Conservation (phyloP, 2,113 vertebrate genomes). For the Pristiophorus japonicus region DNA sequence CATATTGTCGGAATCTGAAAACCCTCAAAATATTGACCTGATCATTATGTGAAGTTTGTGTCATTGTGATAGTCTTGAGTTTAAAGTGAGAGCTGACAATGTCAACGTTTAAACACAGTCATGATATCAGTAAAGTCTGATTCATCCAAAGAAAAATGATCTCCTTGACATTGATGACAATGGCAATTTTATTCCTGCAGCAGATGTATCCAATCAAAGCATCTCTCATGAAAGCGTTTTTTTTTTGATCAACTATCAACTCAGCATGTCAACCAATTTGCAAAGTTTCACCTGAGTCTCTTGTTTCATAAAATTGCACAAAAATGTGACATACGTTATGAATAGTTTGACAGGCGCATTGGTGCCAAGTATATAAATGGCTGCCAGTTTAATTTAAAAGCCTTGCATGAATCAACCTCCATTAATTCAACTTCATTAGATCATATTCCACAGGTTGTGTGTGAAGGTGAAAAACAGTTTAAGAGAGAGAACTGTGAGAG, state of each 20-base stretch:
- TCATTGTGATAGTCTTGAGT: background rate
- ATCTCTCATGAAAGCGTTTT: background rate
- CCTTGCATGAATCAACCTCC: background rate
- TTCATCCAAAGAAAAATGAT: conserved; percentile 19
- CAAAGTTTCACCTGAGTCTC: background rate
- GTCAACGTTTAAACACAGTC: background rate
- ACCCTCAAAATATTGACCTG: background rate
- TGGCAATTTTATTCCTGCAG: background rate
- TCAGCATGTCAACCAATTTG: background rate
- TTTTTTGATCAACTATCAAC: background rate
- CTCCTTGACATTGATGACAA: background rate
- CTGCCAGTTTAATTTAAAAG: background rate
- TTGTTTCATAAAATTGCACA: background rate
- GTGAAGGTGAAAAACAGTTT: background rate
- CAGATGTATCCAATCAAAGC: background rate
- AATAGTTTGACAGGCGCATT: background rate
- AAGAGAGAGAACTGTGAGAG: too few species aligned
- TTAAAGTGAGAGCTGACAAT: background rate
- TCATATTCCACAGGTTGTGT: background rate
- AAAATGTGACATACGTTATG: background rate
- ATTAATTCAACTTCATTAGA: background rate
- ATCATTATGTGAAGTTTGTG: background rate
- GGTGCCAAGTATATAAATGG: background rate
- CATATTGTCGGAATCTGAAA: background rate
- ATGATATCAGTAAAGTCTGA: background rate